These are phyloP conservation scores for Chaunax sp. DNA, from an alignment of 2,797 vertebrate genomes.

Conservation along the genomic window DNA sequence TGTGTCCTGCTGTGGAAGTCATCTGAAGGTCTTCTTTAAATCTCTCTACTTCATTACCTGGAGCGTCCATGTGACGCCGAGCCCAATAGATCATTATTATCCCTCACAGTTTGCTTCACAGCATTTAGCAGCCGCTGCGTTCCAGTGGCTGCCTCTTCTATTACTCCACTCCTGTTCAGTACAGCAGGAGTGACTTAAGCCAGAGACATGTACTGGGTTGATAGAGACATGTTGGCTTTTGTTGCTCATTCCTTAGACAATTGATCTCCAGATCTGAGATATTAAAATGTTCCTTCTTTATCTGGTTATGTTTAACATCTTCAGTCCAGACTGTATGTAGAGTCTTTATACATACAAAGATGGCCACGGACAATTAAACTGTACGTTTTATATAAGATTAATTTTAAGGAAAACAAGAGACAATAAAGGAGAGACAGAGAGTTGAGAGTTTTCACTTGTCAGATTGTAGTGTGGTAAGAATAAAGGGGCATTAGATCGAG, in stretches of 20 bases:
- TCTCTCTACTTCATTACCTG: conserved; percentile 57
- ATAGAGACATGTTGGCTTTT: neutral
- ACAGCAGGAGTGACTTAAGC: conserved; percentile 1
- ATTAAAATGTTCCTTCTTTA: neutral
- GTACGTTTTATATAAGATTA: too few species aligned
- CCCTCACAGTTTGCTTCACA: conserved; percentile 44
- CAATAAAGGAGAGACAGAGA: too few species aligned
- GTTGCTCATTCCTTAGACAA: neutral
- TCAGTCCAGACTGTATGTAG: too few species aligned
- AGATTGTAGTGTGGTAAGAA: too few species aligned
- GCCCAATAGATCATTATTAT: conserved; percentile 54
- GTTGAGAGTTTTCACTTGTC: too few species aligned
- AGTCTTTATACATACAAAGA: too few species aligned
- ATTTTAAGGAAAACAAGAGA: too few species aligned
- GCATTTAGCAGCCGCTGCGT: conserved; percentile 55
- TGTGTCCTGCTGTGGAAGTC: conserved; percentile 51
- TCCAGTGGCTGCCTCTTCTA: conserved; percentile 25
- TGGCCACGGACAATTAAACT: too few species aligned
- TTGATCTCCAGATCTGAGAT: neutral
- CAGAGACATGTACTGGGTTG: too few species aligned
- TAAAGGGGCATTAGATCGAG: too few species aligned
- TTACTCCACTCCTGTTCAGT: conserved; percentile 18
- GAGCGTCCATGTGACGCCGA: conserved; percentile 21
- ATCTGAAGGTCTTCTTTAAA: conserved; percentile 72
- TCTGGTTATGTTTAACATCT: too few species aligned